A percentile compares a stretch with the other conserved stretches of the same genome.
phyloP scores from a whole-genome alignment of 2,888 invertebrate genomes.

The Eupithecia vulgata region DNA sequence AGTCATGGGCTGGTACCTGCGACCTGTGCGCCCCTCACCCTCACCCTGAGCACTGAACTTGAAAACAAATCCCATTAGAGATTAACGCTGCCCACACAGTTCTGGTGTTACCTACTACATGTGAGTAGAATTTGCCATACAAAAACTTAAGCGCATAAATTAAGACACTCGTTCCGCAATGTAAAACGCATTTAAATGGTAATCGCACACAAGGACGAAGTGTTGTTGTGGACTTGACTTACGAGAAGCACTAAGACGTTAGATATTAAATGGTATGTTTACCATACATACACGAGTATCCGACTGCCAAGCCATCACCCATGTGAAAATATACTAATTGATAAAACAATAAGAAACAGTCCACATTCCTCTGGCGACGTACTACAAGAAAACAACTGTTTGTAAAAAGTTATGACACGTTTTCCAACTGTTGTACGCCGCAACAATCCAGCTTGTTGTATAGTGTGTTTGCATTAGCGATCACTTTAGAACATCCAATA shows the following conservation, averaged over 20 bases:
- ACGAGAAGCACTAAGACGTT: conserved; percentile 29
- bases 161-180: conserved; percentile 57
- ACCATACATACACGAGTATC: conserved; percentile 78
- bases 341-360: conserved; percentile 73
- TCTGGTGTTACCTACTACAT: conserved; percentile 37
- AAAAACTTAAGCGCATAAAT: conserved; percentile 54
- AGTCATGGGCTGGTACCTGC: not conserved
- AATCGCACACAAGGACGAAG: conserved; percentile 74
- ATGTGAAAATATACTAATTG: conserved; percentile 79
- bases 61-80: conserved; percentile 56
- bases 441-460: conserved; percentile 57
- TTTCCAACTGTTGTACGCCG: conserved; percentile 66
- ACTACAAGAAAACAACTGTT: conserved; percentile 74
- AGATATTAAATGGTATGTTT: conserved; percentile 33
- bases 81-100: conserved; percentile 48
- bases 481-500: conserved; percentile 56
- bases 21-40: conserved; percentile 18
- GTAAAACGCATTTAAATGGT: conserved; percentile 67
- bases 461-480: conserved; percentile 66
- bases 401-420: conserved; percentile 78
- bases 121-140: conserved; percentile 46
- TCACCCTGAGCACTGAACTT: conserved; percentile 45
- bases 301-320: conserved; percentile 84
- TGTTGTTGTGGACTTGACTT: conserved; percentile 21
- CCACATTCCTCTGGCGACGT: conserved; percentile 75